Evolutionary conservation across 1,140 invertebrate genomes (phyloP).

Genomic region (Zaprionus vittiger): DNA sequence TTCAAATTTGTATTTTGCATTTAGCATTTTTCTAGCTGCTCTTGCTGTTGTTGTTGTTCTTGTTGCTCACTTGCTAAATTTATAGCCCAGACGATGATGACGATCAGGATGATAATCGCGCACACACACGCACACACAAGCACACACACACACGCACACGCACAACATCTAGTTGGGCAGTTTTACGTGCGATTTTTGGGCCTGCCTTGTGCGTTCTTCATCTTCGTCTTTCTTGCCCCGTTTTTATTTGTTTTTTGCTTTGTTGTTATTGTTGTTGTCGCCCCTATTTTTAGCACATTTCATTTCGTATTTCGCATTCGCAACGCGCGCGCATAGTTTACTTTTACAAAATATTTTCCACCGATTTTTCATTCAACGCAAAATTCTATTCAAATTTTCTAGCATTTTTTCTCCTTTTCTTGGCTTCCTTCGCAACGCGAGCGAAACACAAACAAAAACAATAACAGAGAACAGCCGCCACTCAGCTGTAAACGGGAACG

Average conservation of each 20-base stretch:
- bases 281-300: slow-evolving; percentile 79
- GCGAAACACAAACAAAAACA: slow-evolving; percentile 29
- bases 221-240: slow-evolving; percentile 4
- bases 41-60: background rate
- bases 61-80: slow-evolving; percentile 48
- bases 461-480: slow-evolving; percentile 37
- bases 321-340: slow-evolving; percentile 74
- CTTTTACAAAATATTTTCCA: slow-evolving; percentile 63
- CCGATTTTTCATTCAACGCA: slow-evolving; percentile 50
- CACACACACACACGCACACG: background rate
- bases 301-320: slow-evolving; percentile 67
- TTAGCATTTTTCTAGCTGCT: slow-evolving; percentile 1
- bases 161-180: slow-evolving; percentile 48
- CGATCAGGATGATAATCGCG: slow-evolving; percentile 37
- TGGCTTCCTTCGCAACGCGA: slow-evolving; percentile 14
- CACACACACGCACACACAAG: background rate
- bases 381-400: slow-evolving; percentile 17
- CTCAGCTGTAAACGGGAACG: slow-evolving; percentile 57
- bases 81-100: slow-evolving; percentile 54
- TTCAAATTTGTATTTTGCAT: slow-evolving; percentile 40
- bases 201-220: background rate
- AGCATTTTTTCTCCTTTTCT: slow-evolving; percentile 15
- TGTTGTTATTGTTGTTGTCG: slow-evolving; percentile 38
- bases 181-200: slow-evolving; percentile 46
- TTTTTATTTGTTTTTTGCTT: slow-evolving; percentile 39